phyloP scores from a whole-genome alignment of 1,140 invertebrate genomes.

The Monomorium pharaonis region DNA sequence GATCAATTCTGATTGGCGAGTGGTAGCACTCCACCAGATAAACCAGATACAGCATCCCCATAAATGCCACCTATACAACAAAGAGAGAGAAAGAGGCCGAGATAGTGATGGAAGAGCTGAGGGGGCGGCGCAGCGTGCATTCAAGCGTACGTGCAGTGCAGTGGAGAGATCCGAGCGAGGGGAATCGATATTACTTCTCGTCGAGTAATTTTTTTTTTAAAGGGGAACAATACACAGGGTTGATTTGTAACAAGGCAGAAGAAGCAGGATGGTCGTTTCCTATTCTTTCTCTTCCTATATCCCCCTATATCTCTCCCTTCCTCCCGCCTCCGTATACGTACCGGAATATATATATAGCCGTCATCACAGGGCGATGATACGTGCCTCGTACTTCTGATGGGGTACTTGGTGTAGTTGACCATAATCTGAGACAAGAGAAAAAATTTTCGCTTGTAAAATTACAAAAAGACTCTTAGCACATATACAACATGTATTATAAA shows the following conservation, averaged over 20 bases:
- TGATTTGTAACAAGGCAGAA: neutral
- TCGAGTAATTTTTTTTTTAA: slow-evolving; percentile 24
- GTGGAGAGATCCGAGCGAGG: slow-evolving; percentile 7
- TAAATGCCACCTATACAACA: slow-evolving; percentile 88
- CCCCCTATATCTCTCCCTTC: neutral
- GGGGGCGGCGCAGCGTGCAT: neutral
- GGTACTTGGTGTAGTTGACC: slow-evolving; percentile 87
- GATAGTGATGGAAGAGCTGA: neutral
- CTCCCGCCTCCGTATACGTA: slow-evolving; percentile 71
- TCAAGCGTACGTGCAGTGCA: neutral
- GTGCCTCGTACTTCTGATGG: slow-evolving; percentile 87
- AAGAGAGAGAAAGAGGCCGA: neutral
- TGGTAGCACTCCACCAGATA: slow-evolving; percentile 96
- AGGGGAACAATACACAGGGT: neutral
- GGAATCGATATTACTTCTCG: slow-evolving; percentile 23
- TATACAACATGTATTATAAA: neutral
- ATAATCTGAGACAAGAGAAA: slow-evolving; percentile 83
- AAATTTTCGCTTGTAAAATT: neutral
- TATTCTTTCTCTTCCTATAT: neutral
- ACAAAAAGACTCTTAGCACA: neutral
- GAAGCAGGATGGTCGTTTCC: neutral
- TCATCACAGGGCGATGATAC: slow-evolving; percentile 92
- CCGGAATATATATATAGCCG: slow-evolving; percentile 94
- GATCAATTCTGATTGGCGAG: slow-evolving; percentile 88
- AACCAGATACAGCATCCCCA: slow-evolving; percentile 92